Percentiles rank a stretch among this genome's conserved stretches.
Evolutionary conservation across 2,888 invertebrate species (phyloP).

Genomic region (Thelaira solivaga): DNA sequence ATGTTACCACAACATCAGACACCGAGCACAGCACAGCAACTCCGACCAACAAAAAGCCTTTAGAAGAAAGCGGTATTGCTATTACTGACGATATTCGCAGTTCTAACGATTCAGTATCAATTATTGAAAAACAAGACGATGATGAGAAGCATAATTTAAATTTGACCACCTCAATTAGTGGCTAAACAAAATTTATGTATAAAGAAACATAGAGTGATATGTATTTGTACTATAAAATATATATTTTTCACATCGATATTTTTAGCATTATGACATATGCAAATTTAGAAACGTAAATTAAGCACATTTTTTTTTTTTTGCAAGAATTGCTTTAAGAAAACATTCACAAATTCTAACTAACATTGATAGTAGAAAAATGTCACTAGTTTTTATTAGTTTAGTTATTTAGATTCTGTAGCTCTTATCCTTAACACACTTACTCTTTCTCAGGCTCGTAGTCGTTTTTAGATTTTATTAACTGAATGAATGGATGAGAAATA

Average conservation of each 20-base stretch:
- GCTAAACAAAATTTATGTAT: constrained; percentile 21
- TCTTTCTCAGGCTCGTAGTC: constrained; percentile 58
- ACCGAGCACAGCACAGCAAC: constrained; percentile 37
- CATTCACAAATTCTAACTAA: background rate
- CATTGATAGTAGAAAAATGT: constrained; percentile 6
- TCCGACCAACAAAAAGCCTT: constrained; percentile 47
- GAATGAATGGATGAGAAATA: constrained; percentile 21
- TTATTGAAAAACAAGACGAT: constrained; percentile 65
- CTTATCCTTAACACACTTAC: constrained; percentile 40
- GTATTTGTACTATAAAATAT: constrained; percentile 42
- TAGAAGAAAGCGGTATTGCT: constrained; percentile 48
- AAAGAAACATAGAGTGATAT: constrained; percentile 17
- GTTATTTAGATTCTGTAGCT: constrained; percentile 1
- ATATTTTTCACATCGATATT: constrained; percentile 43
- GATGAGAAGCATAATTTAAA: constrained; percentile 62
- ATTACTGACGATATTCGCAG: constrained; percentile 38
- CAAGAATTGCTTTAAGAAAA: background rate
- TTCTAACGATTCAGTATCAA: constrained; percentile 53
- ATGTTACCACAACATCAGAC: constrained; percentile 35
- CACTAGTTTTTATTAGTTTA: background rate
- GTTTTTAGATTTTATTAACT: constrained; percentile 48
- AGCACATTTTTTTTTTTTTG: constrained; percentile 30
- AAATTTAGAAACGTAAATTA: constrained; percentile 7
- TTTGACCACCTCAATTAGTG: constrained; percentile 32
- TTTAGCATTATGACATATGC: constrained; percentile 39